phyloP scores from a whole-genome alignment of 1,140 invertebrate species.

The Mylabris phalerata region DNA sequence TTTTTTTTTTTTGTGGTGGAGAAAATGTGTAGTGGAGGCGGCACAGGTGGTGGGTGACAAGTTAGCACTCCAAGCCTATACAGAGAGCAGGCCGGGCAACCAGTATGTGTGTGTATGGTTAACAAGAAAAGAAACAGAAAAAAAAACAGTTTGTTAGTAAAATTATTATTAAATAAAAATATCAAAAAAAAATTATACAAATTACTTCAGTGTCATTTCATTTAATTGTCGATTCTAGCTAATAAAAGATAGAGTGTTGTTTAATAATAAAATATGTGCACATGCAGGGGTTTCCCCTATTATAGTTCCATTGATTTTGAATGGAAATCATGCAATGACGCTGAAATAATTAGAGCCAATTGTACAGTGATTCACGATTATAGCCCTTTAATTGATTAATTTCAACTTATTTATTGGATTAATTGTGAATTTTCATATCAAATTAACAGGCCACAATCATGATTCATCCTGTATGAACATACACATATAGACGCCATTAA shows the following conservation, averaged over 20 bases:
- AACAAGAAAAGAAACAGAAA: conserved; percentile 52
- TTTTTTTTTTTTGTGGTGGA: too few relatives aligned
- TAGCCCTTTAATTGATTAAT: not conserved
- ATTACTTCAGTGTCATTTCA: not conserved
- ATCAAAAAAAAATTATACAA: not conserved
- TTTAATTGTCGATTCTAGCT: not conserved
- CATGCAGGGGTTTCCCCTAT: not conserved
- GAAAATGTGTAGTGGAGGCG: not conserved
- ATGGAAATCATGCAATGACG: not conserved
- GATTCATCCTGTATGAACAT: not conserved
- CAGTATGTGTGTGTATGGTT: conserved; percentile 10
- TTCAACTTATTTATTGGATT: not conserved
- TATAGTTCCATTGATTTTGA: not conserved
- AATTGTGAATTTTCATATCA: too few relatives aligned
- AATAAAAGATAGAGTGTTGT: not conserved
- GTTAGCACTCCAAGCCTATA: conserved; percentile 31
- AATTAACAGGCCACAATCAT: too few relatives aligned
- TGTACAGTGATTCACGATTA: not conserved
- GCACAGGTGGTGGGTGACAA: conserved; percentile 20
- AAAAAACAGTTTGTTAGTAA: conserved; percentile 55
- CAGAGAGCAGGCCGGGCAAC: conserved; percentile 23
- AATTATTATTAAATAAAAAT: conserved; percentile 21
- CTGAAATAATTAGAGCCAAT: not conserved
- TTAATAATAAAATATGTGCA: not conserved
- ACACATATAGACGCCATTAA: not conserved